Evolutionary conservation across 1,140 invertebrate genomes (phyloP), one percentile per base, ranked within the genome.

Genomic region (Luehdorfia chinensis): DNA sequence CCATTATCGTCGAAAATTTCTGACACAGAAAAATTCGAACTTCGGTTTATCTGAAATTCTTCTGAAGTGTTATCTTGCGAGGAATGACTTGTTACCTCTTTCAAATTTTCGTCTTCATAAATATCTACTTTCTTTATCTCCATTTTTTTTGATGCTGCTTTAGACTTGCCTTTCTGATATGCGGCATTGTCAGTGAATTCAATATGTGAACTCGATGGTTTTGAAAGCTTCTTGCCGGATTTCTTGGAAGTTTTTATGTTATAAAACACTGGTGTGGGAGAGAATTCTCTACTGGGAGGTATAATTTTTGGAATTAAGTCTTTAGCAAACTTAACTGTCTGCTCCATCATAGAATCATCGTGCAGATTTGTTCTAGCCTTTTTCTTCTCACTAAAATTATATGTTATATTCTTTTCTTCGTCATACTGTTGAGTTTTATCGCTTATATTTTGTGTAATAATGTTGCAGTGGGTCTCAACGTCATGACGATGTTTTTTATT

Each of bases 291-390:
- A 37, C 47, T 69, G 0, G 65, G 68, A 34, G 79, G 76, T 48
- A 84, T 74, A 11, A 72, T 63, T 48, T 77, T 19, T 4, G 80
- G 80, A 4, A 73, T 66, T 15, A 84, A 44, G 19, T 69, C 53
- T 66, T 74, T 75, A 14, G 78, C 75, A 54, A 84, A 79, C 41
- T 52, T 55, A 11, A 83, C 65, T 6, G 77, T 80, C 45, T 84
- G 67, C 33, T 70, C 65, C 14, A 75, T 11, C n/a, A 80, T 44
- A 11, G 64, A 47, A 46, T 75, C 63, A 37, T 66, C 64, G 45
- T 59, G 30, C 18, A 31, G 33, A 5, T 43, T 33, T 19, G 30
- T 39, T 16, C 60, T 53, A 15, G 56, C n/a, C 32, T 48, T 39
- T 50, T 63, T 59, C 34, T 47, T 57, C 43, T 57, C 50, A 16